Percentiles rank a stretch among this genome's conserved stretches.
phyloP scores from a whole-genome alignment of 1,140 invertebrate genomes.

The Harpegnathos saltator region DNA sequence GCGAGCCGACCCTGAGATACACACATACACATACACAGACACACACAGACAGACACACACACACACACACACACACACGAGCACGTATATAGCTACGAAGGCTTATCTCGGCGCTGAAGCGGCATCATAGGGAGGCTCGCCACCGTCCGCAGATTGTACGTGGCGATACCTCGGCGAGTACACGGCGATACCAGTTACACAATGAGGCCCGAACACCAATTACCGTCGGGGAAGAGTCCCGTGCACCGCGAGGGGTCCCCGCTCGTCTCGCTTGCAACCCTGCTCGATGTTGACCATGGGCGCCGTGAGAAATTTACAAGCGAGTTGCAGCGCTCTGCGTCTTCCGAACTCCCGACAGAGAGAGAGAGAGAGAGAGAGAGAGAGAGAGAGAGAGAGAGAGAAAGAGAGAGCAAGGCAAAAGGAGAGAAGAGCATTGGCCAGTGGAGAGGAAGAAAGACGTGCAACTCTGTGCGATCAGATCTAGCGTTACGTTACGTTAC shows the following conservation, averaged over 20 bases:
- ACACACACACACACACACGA: too few species aligned
- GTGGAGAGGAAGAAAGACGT: too few species aligned
- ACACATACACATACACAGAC: background rate
- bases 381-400: background rate
- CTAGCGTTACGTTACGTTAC: too few species aligned
- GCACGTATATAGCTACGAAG: conserved; percentile 12
- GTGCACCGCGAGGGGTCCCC: conserved; percentile 70
- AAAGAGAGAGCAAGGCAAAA: too few species aligned
- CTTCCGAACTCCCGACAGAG: background rate
- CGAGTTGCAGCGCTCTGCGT: background rate
- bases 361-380: background rate
- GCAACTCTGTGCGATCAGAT: background rate
- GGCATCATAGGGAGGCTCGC: conserved; percentile 75
- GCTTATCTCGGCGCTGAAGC: conserved; percentile 76
- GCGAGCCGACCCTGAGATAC: conserved; percentile 13
- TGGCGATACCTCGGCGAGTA: conserved; percentile 74
- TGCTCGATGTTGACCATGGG: conserved; percentile 37
- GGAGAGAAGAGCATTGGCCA: too few species aligned
- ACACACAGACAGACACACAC: too few species aligned
- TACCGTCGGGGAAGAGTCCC: conserved; percentile 73
- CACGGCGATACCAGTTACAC: conserved; percentile 78
- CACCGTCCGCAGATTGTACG: conserved; percentile 75
- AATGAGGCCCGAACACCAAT: conserved; percentile 79
- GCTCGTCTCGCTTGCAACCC: conserved; percentile 51
- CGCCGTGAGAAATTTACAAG: conserved; percentile 41